phyloP scores from a whole-genome alignment of 2,888 invertebrate species.

The Mythimna vitellina region DNA sequence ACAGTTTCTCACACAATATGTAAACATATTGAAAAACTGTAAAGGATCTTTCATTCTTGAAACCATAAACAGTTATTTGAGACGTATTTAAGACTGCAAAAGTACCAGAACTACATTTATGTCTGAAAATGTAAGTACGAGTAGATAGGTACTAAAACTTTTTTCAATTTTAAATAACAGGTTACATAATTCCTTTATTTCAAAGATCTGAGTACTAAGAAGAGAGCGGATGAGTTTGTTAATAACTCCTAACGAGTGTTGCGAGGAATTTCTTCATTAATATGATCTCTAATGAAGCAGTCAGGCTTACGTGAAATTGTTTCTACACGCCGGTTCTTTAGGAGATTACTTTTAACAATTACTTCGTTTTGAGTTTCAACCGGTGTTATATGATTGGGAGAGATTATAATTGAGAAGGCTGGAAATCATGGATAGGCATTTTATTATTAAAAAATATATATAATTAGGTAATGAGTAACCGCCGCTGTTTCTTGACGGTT shows the following conservation, averaged over 20 bases:
- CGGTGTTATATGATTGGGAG: background rate
- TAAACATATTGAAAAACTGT: too few species aligned
- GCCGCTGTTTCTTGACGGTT: too few species aligned
- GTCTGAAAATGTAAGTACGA: background rate
- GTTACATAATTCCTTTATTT: background rate
- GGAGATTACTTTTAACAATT: conserved; percentile 15
- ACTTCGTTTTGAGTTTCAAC: conserved; percentile 12
- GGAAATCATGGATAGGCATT: background rate
- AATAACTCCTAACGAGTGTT: conserved; percentile 45
- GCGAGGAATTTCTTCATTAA: conserved; percentile 48
- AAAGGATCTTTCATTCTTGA: background rate
- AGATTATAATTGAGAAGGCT: conserved; percentile 1
- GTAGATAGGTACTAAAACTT: background rate
- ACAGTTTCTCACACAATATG: too few species aligned
- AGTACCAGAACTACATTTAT: background rate
- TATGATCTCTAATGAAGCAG: conserved; percentile 52
- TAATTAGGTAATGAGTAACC: too few species aligned
- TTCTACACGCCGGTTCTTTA: conserved; percentile 20
- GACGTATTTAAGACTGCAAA: background rate
- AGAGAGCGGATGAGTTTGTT: conserved; percentile 40
- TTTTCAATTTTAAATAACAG: background rate
- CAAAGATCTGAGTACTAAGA: conserved; percentile 7
- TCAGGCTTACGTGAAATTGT: conserved; percentile 15
- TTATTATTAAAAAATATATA: too few species aligned
- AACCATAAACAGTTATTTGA: background rate